phyloP scores from a whole-genome alignment of 2,797 vertebrate species.

The Astyanax mexicanus region DNA sequence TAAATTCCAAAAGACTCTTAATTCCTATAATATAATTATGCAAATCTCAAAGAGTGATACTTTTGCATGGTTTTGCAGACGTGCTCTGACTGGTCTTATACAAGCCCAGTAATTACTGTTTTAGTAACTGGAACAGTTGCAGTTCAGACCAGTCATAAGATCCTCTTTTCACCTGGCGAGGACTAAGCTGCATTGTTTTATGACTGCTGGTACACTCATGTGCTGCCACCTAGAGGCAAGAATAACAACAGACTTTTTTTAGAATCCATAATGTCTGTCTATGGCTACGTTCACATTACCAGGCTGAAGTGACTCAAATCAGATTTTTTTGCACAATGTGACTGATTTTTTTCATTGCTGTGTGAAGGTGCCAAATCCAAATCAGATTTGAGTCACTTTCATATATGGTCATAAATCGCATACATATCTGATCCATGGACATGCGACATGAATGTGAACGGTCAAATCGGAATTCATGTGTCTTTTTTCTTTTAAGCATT shows the following conservation, averaged over 20 bases:
- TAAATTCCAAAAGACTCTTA: background rate
- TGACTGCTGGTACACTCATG: background rate
- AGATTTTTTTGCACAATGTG: too few relatives aligned
- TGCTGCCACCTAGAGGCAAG: constrained; percentile 29
- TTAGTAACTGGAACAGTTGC: constrained; percentile 31
- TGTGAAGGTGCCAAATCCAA: too few relatives aligned
- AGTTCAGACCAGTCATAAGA: constrained; percentile 20
- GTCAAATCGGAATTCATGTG: too few relatives aligned
- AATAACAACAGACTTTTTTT: background rate
- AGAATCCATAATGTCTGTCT: background rate
- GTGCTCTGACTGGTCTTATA: constrained; percentile 36
- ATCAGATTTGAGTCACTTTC: too few relatives aligned
- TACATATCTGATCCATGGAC: too few relatives aligned
- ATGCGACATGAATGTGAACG: too few relatives aligned
- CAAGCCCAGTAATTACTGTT: constrained; percentile 39
- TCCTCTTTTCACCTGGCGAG: background rate
- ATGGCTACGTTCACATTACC: too few relatives aligned
- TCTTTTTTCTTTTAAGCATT: too few relatives aligned
- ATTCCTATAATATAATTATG: constrained; percentile 1
- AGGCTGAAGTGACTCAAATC: too few relatives aligned
- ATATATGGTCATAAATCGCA: too few relatives aligned
- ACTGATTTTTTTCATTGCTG: too few relatives aligned
- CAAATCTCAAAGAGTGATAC: constrained; percentile 11
- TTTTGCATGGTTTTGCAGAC: constrained; percentile 17
- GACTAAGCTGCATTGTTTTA: background rate